phyloP scores from a whole-genome alignment of 2,888 invertebrate genomes.

The Tenthredo amoena region DNA sequence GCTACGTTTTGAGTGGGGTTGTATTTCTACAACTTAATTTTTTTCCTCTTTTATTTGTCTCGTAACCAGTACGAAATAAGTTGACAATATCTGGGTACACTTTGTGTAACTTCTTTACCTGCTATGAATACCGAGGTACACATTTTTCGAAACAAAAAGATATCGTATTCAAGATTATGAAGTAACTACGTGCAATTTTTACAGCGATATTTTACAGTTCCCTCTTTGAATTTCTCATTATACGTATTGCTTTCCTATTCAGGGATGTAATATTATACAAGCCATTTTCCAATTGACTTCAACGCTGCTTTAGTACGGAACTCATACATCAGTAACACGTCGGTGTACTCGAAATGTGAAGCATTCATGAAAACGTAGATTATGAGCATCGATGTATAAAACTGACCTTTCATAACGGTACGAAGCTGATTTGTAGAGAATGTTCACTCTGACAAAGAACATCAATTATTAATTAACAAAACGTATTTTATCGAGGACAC shows the following conservation, averaged over 20 bases:
- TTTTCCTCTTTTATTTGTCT: background rate
- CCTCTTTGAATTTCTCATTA: background rate
- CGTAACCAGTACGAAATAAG: background rate
- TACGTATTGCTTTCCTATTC: background rate
- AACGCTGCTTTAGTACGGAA: background rate
- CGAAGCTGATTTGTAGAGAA: background rate
- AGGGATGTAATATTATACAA: background rate
- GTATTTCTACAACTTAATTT: background rate
- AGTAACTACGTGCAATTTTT: background rate
- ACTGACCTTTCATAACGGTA: background rate
- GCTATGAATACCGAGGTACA: background rate
- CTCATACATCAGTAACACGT: background rate
- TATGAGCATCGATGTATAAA: background rate
- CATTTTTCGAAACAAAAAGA: background rate
- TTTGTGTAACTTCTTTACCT: constrained; percentile 2
- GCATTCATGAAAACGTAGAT: background rate
- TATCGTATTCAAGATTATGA: background rate
- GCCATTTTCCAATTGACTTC: background rate
- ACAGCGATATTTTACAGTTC: background rate
- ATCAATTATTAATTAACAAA: background rate
- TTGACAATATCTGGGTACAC: background rate
- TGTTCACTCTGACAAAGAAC: background rate
- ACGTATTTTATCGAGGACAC: background rate
- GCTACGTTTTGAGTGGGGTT: background rate
- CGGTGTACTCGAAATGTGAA: background rate